A percentile compares a stretch with the other conserved stretches of the same genome.
These are phyloP conservation scores for Nemopilema nomurai DNA, from an alignment of 30 jellyfish, hydroid and myxozoan species.

Conservation along the genomic window DNA sequence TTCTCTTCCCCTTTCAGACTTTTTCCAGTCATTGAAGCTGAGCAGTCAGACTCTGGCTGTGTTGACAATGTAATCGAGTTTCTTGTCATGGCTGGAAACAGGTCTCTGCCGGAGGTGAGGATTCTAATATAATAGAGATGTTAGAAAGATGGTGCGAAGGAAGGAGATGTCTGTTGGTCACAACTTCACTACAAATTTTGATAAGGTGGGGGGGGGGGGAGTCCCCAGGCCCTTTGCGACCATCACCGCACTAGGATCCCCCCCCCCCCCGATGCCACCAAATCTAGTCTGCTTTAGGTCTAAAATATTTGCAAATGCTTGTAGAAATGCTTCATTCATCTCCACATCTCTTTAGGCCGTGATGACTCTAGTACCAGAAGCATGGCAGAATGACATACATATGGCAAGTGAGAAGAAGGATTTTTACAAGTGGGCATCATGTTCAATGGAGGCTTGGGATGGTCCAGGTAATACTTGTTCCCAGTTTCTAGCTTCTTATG, in stretches of 20 bases:
- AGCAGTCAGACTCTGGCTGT: conserved; percentile 81
- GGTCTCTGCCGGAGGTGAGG: conserved; percentile 75
- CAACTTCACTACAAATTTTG: too few species aligned
- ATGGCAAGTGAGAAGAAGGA: conserved; percentile 47
- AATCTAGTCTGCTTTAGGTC: too few species aligned
- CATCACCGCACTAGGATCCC: too few species aligned
- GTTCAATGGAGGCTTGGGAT: conserved; percentile 89
- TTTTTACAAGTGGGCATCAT: conserved; percentile 72
- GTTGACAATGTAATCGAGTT: conserved; percentile 77
- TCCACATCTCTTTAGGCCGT: conserved; percentile 41
- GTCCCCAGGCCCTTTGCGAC: too few species aligned
- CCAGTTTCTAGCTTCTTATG: too few species aligned
- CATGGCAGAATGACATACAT: conserved; percentile 72
- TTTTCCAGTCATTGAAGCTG: conserved; percentile 80
- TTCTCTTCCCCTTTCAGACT: conserved; percentile 22
- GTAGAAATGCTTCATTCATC: too few species aligned
- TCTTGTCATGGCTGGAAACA: conserved; percentile 68
- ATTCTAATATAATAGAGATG: too few species aligned
- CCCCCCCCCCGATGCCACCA: too few species aligned
- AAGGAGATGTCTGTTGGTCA: too few species aligned
- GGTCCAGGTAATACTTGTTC: conserved; percentile 61
- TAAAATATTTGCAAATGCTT: too few species aligned
- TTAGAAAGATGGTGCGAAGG: too few species aligned
- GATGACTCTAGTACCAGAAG: conserved; percentile 80
- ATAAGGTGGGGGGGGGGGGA: too few species aligned